Percentiles rank a stretch among this genome's conserved stretches.
Conservation (phyloP, 2,113 vertebrate genomes). For the Epinephelus cyanopodus region DNA sequence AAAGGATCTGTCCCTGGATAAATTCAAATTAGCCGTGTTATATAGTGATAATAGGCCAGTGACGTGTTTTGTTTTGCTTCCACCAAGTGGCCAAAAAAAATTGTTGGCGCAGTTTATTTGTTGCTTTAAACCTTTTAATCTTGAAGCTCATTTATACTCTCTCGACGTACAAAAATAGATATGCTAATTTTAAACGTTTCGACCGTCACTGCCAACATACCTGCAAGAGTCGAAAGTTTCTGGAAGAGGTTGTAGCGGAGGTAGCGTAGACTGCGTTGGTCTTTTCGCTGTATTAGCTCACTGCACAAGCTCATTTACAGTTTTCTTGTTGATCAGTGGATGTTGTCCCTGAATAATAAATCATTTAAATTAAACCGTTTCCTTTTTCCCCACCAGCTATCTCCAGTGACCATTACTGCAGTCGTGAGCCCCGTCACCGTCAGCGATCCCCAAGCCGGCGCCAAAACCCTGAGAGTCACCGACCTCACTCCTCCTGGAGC, state of each 20-base stretch:
- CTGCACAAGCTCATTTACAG: background rate
- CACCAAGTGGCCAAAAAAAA: background rate
- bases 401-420: slow-evolving; percentile 54
- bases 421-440: slow-evolving; percentile 48
- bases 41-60: no score
- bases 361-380: background rate
- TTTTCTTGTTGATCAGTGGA: background rate
- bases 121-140: background rate
- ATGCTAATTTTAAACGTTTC: no score
- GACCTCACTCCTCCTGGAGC: slow-evolving; percentile 79
- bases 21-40: background rate
- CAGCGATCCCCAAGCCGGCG: slow-evolving; percentile 54
- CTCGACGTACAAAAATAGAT: no score
- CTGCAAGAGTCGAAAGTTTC: no score
- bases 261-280: no score
- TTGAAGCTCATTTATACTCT: no score
- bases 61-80: background rate
- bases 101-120: background rate
- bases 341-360: background rate
- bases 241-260: no score
- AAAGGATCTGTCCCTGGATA: no score
- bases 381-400: slow-evolving; percentile 67
- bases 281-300: no score
- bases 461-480: slow-evolving; percentile 76
- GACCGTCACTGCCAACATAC: no score